Percentiles rank a stretch among this genome's conserved stretches.
Evolutionary conservation across 2,888 invertebrate genomes (phyloP).

Genomic region (Polyommatus iphigenia): DNA sequence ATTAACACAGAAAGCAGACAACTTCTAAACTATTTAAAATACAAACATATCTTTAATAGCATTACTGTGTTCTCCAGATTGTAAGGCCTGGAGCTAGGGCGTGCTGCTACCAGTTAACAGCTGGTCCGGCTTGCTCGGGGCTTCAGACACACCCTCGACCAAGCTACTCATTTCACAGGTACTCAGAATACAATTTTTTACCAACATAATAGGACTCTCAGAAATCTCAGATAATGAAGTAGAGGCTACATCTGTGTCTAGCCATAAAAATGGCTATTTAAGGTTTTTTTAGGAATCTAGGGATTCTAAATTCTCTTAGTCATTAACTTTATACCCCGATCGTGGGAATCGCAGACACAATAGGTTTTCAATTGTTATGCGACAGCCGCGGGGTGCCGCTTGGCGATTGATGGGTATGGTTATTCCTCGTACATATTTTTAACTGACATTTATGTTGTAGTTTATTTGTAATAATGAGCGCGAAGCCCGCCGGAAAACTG

Average conservation of each 20-base stretch:
- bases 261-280: background rate
- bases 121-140: slow-evolving; percentile 48
- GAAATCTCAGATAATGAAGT: background rate
- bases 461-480: too few relatives aligned
- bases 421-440: too few relatives aligned
- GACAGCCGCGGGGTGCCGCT: too few relatives aligned
- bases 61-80: background rate
- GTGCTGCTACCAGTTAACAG: slow-evolving; percentile 52
- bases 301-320: too few relatives aligned
- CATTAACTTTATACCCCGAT: too few relatives aligned
- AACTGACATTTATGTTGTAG: too few relatives aligned
- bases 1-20: too few relatives aligned
- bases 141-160: slow-evolving; percentile 48
- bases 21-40: background rate
- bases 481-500: too few relatives aligned
- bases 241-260: background rate
- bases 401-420: too few relatives aligned
- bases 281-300: too few relatives aligned
- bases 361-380: too few relatives aligned
- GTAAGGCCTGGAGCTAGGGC: slow-evolving; percentile 43
- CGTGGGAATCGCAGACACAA: too few relatives aligned
- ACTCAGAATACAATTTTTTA: background rate
- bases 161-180: background rate
- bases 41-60: background rate
- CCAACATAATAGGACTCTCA: background rate